Percentiles rank a stretch among this genome's conserved stretches.
phyloP scores from a whole-genome alignment of 2,113 vertebrate species.

The Cyanocitta stelleri region DNA sequence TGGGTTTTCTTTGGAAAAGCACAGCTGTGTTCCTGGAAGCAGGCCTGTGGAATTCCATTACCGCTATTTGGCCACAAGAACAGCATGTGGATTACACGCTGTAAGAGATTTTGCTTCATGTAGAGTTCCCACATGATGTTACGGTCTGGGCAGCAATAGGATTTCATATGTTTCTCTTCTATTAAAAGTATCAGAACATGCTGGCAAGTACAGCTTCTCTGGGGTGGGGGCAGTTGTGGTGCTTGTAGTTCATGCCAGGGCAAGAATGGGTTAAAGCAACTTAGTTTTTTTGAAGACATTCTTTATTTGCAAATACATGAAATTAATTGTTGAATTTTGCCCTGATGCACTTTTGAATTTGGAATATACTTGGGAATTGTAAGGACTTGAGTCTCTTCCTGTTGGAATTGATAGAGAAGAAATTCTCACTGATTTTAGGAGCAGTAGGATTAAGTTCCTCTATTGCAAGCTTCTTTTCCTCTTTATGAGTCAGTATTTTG shows the following conservation, averaged over 20 bases:
- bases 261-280: not conserved
- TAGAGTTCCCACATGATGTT: not conserved
- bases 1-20: not conserved
- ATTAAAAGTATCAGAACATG: not conserved
- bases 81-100: not conserved
- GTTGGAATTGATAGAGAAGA: not conserved
- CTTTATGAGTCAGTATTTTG: not conserved
- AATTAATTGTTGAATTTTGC: not conserved
- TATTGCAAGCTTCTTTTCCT: not conserved
- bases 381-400: not conserved
- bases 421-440: not conserved
- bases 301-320: not conserved
- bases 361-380: not conserved
- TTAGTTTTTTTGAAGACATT: not conserved
- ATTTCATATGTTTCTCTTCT: not conserved
- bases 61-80: not conserved
- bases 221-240: not conserved
- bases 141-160: not conserved
- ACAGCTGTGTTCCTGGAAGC: constrained; percentile 19
- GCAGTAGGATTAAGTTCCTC: not conserved
- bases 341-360: not conserved
- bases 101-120: constrained; percentile 6
- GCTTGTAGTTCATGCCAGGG: not conserved
- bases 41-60: not conserved
- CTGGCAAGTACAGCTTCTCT: not conserved